A percentile compares a stretch with the other conserved stretches of the same genome.
phyloP scores from a whole-genome alignment of 2,113 vertebrate genomes.

The Neogobius melanostomus region DNA sequence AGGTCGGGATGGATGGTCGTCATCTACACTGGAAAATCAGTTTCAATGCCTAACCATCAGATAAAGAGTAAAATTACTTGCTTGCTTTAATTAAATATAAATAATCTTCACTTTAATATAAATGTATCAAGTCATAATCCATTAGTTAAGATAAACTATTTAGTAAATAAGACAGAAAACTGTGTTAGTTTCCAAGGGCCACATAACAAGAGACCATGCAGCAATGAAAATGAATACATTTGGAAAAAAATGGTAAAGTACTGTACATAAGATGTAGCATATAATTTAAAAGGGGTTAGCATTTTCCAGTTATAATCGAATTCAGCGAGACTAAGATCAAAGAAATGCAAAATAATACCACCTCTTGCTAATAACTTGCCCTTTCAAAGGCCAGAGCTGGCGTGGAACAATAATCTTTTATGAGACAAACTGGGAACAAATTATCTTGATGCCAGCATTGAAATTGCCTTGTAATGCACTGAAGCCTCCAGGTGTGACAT shows the following conservation, averaged over 20 bases:
- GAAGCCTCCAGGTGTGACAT: constrained; percentile 23
- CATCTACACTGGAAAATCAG: constrained; percentile 7
- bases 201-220: not conserved
- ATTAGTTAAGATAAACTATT: too few species aligned
- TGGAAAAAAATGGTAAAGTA: not conserved
- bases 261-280: not conserved
- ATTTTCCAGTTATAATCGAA: not conserved
- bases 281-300: constrained; percentile 3
- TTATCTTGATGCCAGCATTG: constrained; percentile 39
- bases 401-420: constrained; percentile 43
- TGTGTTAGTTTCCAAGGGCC: not conserved
- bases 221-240: not conserved
- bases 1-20: constrained; percentile 26
- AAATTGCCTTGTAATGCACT: constrained; percentile 31
- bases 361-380: constrained; percentile 20
- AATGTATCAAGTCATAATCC: not conserved
- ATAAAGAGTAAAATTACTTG: not conserved
- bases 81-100: too few species aligned
- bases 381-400: constrained; percentile 39
- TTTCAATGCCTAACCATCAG: not conserved
- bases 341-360: constrained; percentile 36
- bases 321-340: constrained; percentile 17
- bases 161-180: too few species aligned
- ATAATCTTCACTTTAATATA: not conserved
- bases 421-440: constrained; percentile 43